Percentiles rank a stretch among this genome's conserved stretches.
Conservation (phyloP, 2,888 invertebrate species). For the Lithophane leautieri region DNA sequence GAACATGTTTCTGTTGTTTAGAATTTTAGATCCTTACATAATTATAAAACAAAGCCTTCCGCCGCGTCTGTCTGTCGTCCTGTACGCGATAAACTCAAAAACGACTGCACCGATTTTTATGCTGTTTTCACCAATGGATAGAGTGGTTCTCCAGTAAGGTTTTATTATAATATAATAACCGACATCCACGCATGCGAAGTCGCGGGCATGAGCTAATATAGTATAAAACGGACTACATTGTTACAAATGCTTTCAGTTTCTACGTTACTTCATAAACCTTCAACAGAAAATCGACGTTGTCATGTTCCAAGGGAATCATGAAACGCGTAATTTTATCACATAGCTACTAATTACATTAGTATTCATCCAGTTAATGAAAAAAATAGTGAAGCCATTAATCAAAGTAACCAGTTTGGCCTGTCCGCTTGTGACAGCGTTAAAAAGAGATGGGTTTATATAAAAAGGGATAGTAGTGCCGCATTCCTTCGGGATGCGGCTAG, state of each 20-base stretch:
- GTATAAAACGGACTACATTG: neutral
- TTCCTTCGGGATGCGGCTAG: conserved; percentile 79
- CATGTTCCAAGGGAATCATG: conserved; percentile 25
- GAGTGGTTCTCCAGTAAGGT: no score
- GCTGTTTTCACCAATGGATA: no score
- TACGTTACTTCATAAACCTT: neutral
- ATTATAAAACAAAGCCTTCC: no score
- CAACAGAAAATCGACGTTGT: conserved; percentile 7
- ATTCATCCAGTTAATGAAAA: conserved; percentile 74
- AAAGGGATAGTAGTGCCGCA: conserved; percentile 83
- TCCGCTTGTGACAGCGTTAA: conserved; percentile 57
- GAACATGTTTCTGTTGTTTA: neutral
- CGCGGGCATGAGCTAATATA: no score
- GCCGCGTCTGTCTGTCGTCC: no score
- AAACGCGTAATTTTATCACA: conserved; percentile 34
- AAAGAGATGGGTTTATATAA: conserved; percentile 66
- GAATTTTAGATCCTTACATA: conserved; percentile 2
- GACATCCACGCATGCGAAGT: no score
- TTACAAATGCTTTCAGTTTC: neutral
- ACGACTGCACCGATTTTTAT: no score
- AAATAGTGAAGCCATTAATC: conserved; percentile 82
- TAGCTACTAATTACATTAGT: conserved; percentile 77
- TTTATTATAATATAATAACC: no score
- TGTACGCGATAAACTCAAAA: no score
- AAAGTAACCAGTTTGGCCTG: conserved; percentile 81